phyloP scores from a whole-genome alignment of 2,113 vertebrate species.

The Bolborhynchus lineola region DNA sequence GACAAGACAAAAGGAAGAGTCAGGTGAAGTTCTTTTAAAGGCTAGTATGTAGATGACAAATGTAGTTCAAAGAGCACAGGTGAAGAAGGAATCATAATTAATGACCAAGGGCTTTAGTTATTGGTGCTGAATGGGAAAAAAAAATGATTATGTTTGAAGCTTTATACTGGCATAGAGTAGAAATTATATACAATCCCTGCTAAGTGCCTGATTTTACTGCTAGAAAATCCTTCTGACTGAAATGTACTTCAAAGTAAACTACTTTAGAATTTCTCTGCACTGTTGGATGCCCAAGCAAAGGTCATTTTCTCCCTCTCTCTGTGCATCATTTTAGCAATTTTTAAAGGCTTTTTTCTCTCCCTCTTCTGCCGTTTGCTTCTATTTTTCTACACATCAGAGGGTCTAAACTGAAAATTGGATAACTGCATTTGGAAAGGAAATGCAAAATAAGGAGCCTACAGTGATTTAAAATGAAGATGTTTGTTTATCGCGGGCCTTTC shows the following conservation, averaged over 20 bases:
- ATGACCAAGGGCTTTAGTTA: conserved; percentile 34
- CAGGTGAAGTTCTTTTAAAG: conserved; percentile 57
- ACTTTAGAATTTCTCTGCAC: conserved; percentile 56
- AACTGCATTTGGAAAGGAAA: not conserved
- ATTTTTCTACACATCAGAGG: conserved; percentile 40
- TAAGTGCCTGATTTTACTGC: conserved; percentile 65
- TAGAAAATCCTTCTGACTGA: conserved; percentile 62
- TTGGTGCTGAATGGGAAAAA: conserved; percentile 21
- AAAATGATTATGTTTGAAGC: conserved; percentile 44
- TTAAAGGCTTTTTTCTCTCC: not conserved
- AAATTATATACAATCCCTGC: conserved; percentile 62
- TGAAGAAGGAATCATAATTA: conserved; percentile 57
- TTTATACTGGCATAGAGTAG: conserved; percentile 5
- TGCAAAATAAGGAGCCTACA: not conserved
- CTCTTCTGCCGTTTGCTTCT: not conserved
- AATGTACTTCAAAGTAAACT: conserved; percentile 53
- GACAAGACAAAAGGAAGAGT: conserved; percentile 27
- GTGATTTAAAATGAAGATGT: conserved; percentile 16
- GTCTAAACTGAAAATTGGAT: conserved; percentile 18
- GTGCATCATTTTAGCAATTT: conserved; percentile 43
- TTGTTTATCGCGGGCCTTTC: not conserved
- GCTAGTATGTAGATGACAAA: conserved; percentile 48
- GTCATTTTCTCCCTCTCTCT: conserved; percentile 53
- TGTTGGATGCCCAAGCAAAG: conserved; percentile 60
- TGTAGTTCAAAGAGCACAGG: conserved; percentile 44